These are phyloP conservation scores for Dilophus febrilis DNA, from an alignment of 2,888 invertebrate genomes.

Conservation along the genomic window DNA sequence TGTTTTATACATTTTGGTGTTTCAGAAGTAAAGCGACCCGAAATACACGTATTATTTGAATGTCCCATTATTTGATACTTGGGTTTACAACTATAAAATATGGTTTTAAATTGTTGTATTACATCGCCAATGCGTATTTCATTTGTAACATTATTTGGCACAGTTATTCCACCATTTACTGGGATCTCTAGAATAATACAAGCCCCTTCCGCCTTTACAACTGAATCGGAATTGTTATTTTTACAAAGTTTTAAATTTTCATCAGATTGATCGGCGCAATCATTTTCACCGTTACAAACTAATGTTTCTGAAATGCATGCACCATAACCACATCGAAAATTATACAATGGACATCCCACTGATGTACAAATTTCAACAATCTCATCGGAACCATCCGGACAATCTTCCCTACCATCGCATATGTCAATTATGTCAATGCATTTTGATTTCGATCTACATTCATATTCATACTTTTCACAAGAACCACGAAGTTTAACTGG, in stretches of 20 bases:
- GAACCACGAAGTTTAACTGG: neutral
- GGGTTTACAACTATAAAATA: constrained; percentile 1
- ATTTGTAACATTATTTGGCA: neutral
- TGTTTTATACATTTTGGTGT: constrained; percentile 1
- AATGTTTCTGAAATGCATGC: constrained; percentile 14
- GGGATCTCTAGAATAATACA: too few relatives aligned
- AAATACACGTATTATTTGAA: neutral
- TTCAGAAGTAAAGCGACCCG: neutral
- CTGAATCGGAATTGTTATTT: neutral
- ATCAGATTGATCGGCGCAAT: constrained; percentile 19
- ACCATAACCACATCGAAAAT: constrained; percentile 20
- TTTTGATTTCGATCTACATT: constrained; percentile 6
- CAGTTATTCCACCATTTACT: too few relatives aligned
- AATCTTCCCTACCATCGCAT: constrained; percentile 24
- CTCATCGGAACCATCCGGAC: constrained; percentile 9
- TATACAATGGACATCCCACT: constrained; percentile 31
- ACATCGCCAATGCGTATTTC: too few relatives aligned
- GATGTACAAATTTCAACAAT: constrained; percentile 18
- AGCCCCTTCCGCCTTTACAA: too few relatives aligned
- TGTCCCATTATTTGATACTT: constrained; percentile 1
- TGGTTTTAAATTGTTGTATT: neutral
- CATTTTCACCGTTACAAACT: constrained; percentile 14
- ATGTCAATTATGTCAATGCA: constrained; percentile 7
- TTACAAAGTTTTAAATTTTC: constrained; percentile 10
- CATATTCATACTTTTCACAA: neutral